Base-by-base conservation (phyloP, 2,888 invertebrate species). In the Aphidoletes aphidimyza region DNA sequence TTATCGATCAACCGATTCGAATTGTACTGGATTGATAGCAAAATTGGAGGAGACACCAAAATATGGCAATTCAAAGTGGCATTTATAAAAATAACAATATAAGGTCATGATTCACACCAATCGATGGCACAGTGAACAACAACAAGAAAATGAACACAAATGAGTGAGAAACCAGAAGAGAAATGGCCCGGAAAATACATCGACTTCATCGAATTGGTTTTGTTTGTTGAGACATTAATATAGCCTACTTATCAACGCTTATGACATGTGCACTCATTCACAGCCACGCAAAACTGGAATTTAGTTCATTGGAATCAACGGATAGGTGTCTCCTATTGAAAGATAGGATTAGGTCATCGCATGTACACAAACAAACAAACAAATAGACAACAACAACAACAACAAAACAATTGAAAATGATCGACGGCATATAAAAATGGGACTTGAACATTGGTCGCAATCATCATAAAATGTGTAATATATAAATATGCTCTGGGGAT, bases 41-140 rank as follows among this genome's bases (percentile, higher is more conserved):
- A 3, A 5, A 54, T n/a, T n/a, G 14, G 22, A 3, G 22, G 22
- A 54, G 3, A 22, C n/a, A 54, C 11, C 5, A 26, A 54, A 54
- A 54, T 30, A 69, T 30, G 14, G 69, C 26, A 69, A n/a, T n/a
- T 69, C 14, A 11, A 30, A 30, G 8, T 69, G 30, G 34, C 69
- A 69, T 30, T 69, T 30, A 69, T 69, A 69, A 69, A 69, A 69
- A 30, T 30, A 30, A 11, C 69, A 69, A n/a, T n/a, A n/a, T 69
- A 34, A 69, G 69, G 69, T 69, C 69, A 69, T 69, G 69, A 69
- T 69, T 30, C 26, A 69, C 69, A 69, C 69, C 69, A 34, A 30
- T 1, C 26, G 69, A 30, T 30, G 69, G 1, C n/a, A n/a, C n/a
- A n/a, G n/a, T 69, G 26, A 34, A 9, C 3, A 14, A 30, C 1